These are phyloP conservation scores for Pseudocheirus occidentalis DNA, from an alignment of 2,797 vertebrate species.

Conservation along the genomic window DNA sequence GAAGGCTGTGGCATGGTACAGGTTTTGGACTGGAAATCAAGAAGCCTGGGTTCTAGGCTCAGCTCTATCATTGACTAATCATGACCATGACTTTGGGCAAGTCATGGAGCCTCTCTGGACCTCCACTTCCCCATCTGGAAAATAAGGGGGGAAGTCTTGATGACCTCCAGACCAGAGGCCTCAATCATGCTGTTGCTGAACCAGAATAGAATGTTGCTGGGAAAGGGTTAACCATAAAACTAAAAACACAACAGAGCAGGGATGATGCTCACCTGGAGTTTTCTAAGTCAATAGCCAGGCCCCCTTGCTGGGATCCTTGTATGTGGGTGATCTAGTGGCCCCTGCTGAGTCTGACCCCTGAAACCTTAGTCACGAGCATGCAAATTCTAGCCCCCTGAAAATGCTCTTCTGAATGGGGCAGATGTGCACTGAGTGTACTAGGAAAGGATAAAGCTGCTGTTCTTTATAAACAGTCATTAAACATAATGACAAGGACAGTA, in stretches of 20 bases:
- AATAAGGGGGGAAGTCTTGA: background rate
- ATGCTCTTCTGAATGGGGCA: background rate
- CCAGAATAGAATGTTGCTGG: background rate
- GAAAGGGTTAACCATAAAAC: background rate
- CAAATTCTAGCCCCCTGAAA: background rate
- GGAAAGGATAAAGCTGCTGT: background rate
- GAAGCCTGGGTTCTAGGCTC: background rate
- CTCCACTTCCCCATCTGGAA: background rate
- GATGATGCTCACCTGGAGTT: background rate
- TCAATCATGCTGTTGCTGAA: background rate
- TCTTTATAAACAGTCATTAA: background rate
- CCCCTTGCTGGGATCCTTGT: background rate
- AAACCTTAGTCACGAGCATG: background rate
- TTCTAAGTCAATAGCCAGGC: background rate
- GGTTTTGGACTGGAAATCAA: background rate
- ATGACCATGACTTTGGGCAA: background rate
- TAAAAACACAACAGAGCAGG: background rate
- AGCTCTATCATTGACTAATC: background rate
- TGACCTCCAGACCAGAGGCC: background rate
- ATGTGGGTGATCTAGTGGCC: background rate
- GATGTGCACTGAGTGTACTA: background rate
- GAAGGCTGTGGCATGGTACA: background rate
- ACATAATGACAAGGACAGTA: background rate
- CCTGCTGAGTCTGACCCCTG: background rate
- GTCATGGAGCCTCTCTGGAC: background rate